Evolutionary conservation across 2,113 vertebrate species (phyloP), one percentile per base, ranked within the genome.

Genomic region (Spea multiplicata): DNA sequence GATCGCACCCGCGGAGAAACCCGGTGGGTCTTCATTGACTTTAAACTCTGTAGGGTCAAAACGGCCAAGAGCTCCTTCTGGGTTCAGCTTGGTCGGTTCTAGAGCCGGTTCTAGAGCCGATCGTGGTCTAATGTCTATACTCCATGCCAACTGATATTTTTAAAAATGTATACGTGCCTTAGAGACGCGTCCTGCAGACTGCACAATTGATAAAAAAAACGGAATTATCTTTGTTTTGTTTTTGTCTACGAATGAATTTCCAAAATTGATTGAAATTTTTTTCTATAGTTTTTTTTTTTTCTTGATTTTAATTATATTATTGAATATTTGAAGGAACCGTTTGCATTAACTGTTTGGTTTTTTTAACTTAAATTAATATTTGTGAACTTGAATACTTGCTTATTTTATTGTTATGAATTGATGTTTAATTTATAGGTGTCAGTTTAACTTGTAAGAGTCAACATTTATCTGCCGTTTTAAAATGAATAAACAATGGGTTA

Each of bases 311-410:
- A 82, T 83, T 84, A 81, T 89, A 90, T 90, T 90, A 90, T 90
- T 90, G 83, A 83, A 84, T 83, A 85, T 88, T 83, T 75, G 82
- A 78, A 82, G 78, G 80, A 81, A 72, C 73, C 66, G 72, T 83
- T 80, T 74, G 83, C 80, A 87, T 80, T 86, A 81, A 85, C 86
- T 86, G 85, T 30, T 30, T 30, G 30, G 1, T 30, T 30, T 81
- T 88, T 88, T 83, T 85, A 82, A 82, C 65, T 83, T 88, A 87
- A 87, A 85, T 88, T 86, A 88, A 88, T 81, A 85, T 73, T 84
- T 84, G 67, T 82, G 70, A n/a, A 65, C 82, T 67, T 68, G 55
- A 68, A 77, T 44, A 66, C 61, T 69, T 48, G 46, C 44, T n/a
- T 6, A 76, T 78, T 80, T 59, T 80, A 70, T 13, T 66, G 30